phyloP scores from a whole-genome alignment of 2,888 invertebrate species.

The Adineta ricciae region DNA sequence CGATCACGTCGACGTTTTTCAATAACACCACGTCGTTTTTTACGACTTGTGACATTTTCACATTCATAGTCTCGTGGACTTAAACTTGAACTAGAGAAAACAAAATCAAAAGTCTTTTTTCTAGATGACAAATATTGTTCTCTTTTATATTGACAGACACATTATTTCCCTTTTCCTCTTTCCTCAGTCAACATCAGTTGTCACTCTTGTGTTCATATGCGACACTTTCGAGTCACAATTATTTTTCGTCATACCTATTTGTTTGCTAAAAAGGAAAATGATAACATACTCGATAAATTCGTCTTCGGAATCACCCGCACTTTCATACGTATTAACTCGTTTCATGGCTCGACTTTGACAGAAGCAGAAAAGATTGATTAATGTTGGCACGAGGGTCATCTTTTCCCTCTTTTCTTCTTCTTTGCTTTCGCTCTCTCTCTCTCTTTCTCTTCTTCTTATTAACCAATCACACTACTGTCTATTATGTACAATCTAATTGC shows the following conservation, averaged over 20 bases:
- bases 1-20: constrained; percentile 88
- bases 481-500: not conserved
- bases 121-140: not conserved
- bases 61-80: not conserved
- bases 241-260: too few relatives aligned
- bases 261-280: not conserved
- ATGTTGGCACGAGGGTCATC: not conserved
- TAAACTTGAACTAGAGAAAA: not conserved
- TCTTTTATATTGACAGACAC: not conserved
- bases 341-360: not conserved
- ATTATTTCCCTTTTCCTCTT: not conserved
- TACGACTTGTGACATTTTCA: not conserved
- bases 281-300: not conserved
- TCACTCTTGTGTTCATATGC: too few relatives aligned
- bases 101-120: not conserved
- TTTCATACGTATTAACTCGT: not conserved
- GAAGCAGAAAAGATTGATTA: not conserved
- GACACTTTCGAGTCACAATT: too few relatives aligned
- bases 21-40: constrained; percentile 56
- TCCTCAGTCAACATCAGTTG: too few relatives aligned
- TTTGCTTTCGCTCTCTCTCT: not conserved
- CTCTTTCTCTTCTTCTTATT: not conserved
- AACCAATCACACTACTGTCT: not conserved
- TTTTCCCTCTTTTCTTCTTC: not conserved
- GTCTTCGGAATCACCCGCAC: not conserved